These are phyloP conservation scores for Camponotus fellah DNA, from an alignment of 2,888 invertebrate species.

Conservation along the genomic window DNA sequence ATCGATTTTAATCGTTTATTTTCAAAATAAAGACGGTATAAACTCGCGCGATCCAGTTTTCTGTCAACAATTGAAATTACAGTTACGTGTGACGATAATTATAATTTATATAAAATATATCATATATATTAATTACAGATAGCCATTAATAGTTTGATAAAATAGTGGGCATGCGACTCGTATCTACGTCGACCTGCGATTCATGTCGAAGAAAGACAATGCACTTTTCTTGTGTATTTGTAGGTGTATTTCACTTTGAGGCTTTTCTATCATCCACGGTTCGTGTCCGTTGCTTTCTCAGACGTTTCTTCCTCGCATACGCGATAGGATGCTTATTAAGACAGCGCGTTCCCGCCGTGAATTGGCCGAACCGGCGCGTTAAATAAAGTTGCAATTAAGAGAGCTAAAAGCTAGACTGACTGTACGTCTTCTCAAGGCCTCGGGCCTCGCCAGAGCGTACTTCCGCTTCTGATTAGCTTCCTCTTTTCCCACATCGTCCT, in stretches of 20 bases:
- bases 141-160: background rate
- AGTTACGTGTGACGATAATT: background rate
- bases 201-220: constrained; percentile 13
- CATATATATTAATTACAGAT: background rate
- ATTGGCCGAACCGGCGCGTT: constrained; percentile 72
- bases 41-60: background rate
- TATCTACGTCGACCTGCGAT: background rate
- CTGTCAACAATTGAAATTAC: background rate
- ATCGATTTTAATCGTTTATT: constrained; percentile 25
- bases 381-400: constrained; percentile 83
- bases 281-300: constrained; percentile 57
- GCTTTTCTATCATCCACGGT: constrained; percentile 64
- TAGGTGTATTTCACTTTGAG: background rate
- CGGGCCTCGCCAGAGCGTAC: constrained; percentile 83
- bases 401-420: constrained; percentile 80
- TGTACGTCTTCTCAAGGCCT: constrained; percentile 81
- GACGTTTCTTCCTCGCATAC: constrained; percentile 50
- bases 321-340: constrained; percentile 72
- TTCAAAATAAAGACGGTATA: constrained; percentile 3
- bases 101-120: background rate
- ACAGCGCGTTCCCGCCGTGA: constrained; percentile 59
- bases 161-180: background rate
- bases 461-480: constrained; percentile 86
- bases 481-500: constrained; percentile 85
- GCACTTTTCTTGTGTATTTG: constrained; percentile 37